A percentile compares a stretch with the other conserved stretches of the same genome.
Evolutionary conservation across 2,113 vertebrate genomes (phyloP).

Genomic region (Mastomys coucha): DNA sequence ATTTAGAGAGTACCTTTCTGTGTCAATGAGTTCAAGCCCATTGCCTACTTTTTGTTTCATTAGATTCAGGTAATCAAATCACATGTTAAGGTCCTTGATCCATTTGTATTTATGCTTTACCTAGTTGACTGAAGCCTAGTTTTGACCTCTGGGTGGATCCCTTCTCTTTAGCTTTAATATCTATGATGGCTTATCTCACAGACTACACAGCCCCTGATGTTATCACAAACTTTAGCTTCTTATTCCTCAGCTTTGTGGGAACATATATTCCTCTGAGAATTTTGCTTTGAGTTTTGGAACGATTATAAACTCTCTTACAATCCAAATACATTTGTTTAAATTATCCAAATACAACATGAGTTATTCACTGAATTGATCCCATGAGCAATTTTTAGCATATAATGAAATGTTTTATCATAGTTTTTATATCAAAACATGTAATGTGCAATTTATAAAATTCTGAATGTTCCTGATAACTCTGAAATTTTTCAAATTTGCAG

Average conservation of each 20-base stretch:
- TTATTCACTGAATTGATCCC: background rate
- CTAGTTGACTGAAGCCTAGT: rapidly evolving
- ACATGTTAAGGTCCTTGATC: background rate
- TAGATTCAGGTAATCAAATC: background rate
- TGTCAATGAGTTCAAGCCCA: background rate
- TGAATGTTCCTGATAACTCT: constrained; percentile 9
- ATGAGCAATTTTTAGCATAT: background rate
- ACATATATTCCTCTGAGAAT: background rate
- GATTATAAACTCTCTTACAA: background rate
- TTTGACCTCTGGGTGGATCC: rapidly evolving
- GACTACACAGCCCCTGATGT: background rate
- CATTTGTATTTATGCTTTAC: background rate
- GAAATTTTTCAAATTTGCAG: constrained; percentile 6
- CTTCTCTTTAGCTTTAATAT: rapidly evolving
- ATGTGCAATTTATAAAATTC: constrained; percentile 32
- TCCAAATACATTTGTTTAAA: background rate
- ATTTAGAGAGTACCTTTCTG: background rate
- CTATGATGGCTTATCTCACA: background rate
- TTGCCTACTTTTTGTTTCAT: background rate
- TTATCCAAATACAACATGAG: background rate
- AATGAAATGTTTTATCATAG: background rate
- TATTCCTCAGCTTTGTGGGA: background rate
- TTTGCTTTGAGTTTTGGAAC: background rate
- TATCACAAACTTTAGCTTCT: background rate
- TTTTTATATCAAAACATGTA: background rate